Evolutionary conservation across 2,888 invertebrate genomes (phyloP).

Genomic region (Meteorus cinctellus): DNA sequence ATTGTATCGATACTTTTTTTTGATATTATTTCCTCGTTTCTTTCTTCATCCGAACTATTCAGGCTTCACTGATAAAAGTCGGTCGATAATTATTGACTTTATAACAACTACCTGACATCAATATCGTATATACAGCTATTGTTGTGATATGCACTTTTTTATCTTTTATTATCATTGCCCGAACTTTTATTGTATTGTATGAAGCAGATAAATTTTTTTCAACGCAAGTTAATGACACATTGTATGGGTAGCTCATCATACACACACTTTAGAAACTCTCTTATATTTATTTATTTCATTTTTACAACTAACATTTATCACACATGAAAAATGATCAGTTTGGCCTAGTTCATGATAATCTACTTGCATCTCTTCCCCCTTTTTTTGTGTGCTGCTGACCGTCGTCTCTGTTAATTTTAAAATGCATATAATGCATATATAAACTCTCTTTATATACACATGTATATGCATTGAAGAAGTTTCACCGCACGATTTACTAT

Average conservation of each 20-base stretch:
- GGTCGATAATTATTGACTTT: constrained; percentile 2
- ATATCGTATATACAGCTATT: background rate
- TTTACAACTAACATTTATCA: constrained; percentile 10
- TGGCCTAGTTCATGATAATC: constrained; percentile 32
- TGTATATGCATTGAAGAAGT: background rate
- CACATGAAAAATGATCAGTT: constrained; percentile 31
- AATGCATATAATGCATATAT: constrained; percentile 31
- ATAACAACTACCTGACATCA: background rate
- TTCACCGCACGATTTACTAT: constrained; percentile 24
- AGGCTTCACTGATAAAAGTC: constrained; percentile 7
- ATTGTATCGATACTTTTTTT: background rate
- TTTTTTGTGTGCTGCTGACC: background rate
- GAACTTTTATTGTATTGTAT: background rate
- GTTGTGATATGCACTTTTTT: background rate
- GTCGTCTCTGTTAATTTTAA: constrained; percentile 30
- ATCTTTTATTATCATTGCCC: background rate
- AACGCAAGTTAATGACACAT: constrained; percentile 10
- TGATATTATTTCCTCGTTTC: background rate
- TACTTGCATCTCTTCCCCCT: background rate
- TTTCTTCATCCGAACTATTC: background rate
- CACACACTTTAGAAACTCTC: background rate
- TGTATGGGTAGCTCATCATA: background rate
- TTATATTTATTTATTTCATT: constrained; percentile 9
- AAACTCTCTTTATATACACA: constrained; percentile 9
- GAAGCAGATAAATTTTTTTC: background rate